Percentiles rank a stretch among this genome's conserved stretches.
These are phyloP conservation scores for Homarus americanus DNA, from an alignment of 1,140 invertebrate species.

Conservation along the genomic window DNA sequence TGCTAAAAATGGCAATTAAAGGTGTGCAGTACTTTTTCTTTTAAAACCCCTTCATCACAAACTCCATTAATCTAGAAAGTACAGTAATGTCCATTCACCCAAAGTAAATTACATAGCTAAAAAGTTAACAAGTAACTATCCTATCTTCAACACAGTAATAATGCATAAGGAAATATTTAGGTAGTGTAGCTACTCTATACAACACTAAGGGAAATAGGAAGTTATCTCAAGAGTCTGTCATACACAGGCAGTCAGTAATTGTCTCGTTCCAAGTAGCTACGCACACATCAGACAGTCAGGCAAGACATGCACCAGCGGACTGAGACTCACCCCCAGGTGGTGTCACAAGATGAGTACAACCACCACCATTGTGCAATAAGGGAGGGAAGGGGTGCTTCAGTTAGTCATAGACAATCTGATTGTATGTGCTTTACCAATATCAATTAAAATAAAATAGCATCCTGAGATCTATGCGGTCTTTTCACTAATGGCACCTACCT, in stretches of 20 bases:
- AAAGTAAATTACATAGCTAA: too few relatives aligned
- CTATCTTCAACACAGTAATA: not conserved
- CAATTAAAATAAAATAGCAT: not conserved
- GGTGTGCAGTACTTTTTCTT: too few relatives aligned
- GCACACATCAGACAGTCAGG: slow-evolving; percentile 5
- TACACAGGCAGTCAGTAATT: not conserved
- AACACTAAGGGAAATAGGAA: not conserved
- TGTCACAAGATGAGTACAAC: slow-evolving; percentile 25
- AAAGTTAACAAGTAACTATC: too few relatives aligned
- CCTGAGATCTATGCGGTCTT: not conserved
- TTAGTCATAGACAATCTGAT: slow-evolving; percentile 11
- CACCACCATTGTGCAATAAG: slow-evolving; percentile 42
- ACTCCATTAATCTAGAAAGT: too few relatives aligned
- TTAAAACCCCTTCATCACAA: too few relatives aligned
- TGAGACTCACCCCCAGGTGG: slow-evolving; percentile 33
- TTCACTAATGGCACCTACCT: not conserved
- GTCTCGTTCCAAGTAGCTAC: not conserved
- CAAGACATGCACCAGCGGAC: slow-evolving; percentile 35
- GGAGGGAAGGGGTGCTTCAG: slow-evolving; percentile 45
- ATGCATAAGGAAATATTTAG: not conserved
- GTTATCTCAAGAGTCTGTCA: not conserved
- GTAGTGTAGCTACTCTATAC: not conserved
- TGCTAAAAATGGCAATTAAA: not conserved
- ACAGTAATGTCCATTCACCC: too few relatives aligned
- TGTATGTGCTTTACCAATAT: slow-evolving; percentile 2